phyloP scores from a whole-genome alignment of 1,140 invertebrate genomes.

The Holotrichia oblita region DNA sequence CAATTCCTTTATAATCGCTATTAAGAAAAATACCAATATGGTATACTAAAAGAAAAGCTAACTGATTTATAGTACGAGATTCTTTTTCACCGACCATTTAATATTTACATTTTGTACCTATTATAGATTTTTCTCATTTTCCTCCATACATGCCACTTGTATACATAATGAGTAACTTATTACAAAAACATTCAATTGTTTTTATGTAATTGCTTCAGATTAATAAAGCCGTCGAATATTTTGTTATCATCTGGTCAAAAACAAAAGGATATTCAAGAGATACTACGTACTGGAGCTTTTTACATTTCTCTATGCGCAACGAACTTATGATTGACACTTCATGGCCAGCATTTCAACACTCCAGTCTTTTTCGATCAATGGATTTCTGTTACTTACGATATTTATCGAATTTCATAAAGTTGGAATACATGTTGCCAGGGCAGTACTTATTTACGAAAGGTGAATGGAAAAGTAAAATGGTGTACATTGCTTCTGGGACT shows the following conservation, averaged over 20 bases:
- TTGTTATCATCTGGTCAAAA: neutral
- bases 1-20: too few species aligned
- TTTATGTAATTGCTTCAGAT: neutral
- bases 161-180: too few species aligned
- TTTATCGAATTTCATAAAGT: slow-evolving; percentile 42
- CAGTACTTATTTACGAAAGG: slow-evolving; percentile 42
- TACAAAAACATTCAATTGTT: neutral
- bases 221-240: neutral
- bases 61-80: too few species aligned
- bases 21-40: too few species aligned
- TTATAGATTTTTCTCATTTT: too few species aligned
- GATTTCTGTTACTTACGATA: slow-evolving; percentile 40
- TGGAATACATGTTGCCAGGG: slow-evolving; percentile 45
- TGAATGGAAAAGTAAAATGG: slow-evolving; percentile 45
- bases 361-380: slow-evolving; percentile 41
- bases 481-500: slow-evolving; percentile 44
- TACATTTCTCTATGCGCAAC: slow-evolving; percentile 19
- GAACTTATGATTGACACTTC: slow-evolving; percentile 34
- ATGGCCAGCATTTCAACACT: slow-evolving; percentile 42
- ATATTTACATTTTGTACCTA: too few species aligned
- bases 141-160: too few species aligned
- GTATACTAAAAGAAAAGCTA: too few species aligned
- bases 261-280: neutral
- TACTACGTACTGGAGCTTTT: neutral
- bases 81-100: too few species aligned